These are phyloP conservation scores for Avahi laniger DNA, from an alignment of 2,797 vertebrate species.

Conservation along the genomic window DNA sequence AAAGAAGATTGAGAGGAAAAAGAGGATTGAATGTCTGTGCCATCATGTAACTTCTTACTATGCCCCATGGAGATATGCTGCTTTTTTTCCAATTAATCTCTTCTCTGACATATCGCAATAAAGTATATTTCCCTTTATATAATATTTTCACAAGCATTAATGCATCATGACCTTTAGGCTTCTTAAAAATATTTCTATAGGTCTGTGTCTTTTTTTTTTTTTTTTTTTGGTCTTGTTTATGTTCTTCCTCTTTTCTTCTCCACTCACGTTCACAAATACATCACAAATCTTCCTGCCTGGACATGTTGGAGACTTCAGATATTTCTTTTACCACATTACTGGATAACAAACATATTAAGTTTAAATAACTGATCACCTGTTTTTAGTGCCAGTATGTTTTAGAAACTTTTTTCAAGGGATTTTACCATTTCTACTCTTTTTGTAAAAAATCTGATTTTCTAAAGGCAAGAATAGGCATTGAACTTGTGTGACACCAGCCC, in stretches of 20 bases:
- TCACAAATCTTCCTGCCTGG: background rate
- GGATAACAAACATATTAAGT: background rate
- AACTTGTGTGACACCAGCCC: background rate
- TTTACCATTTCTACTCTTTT: background rate
- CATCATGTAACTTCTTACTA: background rate
- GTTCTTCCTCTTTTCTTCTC: background rate
- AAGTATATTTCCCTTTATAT: background rate
- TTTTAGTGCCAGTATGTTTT: background rate
- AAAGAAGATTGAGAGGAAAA: constrained; percentile 8
- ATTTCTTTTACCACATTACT: background rate
- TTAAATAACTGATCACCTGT: background rate
- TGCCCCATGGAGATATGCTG: accelerated
- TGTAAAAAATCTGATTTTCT: background rate
- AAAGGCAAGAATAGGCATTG: background rate
- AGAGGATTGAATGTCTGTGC: background rate
- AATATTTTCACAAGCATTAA: background rate
- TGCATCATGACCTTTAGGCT: background rate
- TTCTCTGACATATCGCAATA: background rate
- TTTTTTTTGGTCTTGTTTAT: background rate
- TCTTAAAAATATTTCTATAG: background rate
- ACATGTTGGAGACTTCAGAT: background rate
- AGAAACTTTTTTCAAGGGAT: background rate
- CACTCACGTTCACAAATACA: accelerated
- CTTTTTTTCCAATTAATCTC: background rate
- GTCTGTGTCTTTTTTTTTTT: background rate